Percentiles rank a stretch among this genome's conserved stretches.
Evolutionary conservation across 2,888 invertebrate species (phyloP).

Genomic region (Pantelozetes paolii): DNA sequence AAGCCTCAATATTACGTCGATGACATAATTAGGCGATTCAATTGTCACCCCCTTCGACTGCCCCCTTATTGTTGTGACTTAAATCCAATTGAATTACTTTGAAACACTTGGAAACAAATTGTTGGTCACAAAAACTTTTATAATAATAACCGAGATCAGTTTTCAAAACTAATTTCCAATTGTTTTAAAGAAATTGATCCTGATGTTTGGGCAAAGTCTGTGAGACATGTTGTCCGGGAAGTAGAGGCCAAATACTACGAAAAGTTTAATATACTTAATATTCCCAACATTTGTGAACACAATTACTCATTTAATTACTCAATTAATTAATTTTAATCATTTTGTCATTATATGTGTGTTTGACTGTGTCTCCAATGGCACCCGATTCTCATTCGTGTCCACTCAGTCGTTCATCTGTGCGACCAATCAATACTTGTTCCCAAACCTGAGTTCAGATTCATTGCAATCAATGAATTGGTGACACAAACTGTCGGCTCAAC

Average conservation of each 20-base stretch:
- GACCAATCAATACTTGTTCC: conserved; percentile 52
- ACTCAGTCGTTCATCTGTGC: conserved; percentile 61
- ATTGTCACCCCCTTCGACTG: not conserved
- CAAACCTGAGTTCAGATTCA: conserved; percentile 53
- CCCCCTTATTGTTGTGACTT: conserved; percentile 17
- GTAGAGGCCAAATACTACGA: not conserved
- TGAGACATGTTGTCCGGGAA: not conserved
- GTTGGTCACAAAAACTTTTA: not conserved
- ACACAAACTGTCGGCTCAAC: conserved; percentile 44
- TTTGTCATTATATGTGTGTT: not conserved
- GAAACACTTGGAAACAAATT: not conserved
- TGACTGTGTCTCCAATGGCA: no score
- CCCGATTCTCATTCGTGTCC: no score
- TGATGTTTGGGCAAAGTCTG: conserved; percentile 5
- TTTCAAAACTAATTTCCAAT: not conserved
- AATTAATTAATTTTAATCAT: not conserved
- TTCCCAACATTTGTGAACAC: not conserved
- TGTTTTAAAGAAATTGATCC: not conserved
- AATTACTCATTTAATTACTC: not conserved
- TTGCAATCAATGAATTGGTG: conserved; percentile 51
- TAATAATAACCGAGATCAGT: not conserved
- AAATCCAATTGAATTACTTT: conserved; percentile 18
- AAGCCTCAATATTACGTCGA: conserved; percentile 6
- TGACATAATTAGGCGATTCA: not conserved
- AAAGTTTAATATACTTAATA: not conserved